Conservation (phyloP, 2,888 invertebrate genomes). For the Fragum whitleyi region DNA sequence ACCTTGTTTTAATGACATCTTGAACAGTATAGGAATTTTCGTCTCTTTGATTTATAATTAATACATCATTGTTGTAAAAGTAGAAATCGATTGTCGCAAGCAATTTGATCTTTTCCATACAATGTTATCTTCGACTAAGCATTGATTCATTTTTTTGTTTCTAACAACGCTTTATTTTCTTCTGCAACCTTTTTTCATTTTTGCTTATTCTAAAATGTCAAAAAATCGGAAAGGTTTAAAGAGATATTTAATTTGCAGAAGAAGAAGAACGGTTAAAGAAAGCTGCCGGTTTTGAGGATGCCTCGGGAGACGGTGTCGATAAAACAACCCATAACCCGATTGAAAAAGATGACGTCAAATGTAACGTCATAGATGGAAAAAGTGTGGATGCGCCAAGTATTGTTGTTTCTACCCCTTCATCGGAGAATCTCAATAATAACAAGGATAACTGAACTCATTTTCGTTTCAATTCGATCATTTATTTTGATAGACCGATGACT, state of each 20-base stretch:
- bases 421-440: not conserved
- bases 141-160: too few relatives aligned
- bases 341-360: conserved; percentile 1
- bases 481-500: too few relatives aligned
- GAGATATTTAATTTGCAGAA: not conserved
- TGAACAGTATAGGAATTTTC: too few relatives aligned
- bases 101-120: too few relatives aligned
- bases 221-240: not conserved
- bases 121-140: too few relatives aligned
- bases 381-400: not conserved
- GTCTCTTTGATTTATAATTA: too few relatives aligned
- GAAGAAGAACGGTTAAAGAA: conserved; percentile 17
- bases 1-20: too few relatives aligned
- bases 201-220: not conserved
- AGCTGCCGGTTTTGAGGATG: conserved; percentile 24
- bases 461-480: too few relatives aligned
- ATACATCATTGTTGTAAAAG: too few relatives aligned
- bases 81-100: too few relatives aligned
- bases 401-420: not conserved
- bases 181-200: not conserved
- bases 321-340: conserved; percentile 4
- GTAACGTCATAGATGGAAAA: not conserved
- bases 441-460: not conserved
- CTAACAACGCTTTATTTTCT: not conserved
- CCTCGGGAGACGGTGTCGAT: conserved; percentile 32